These are phyloP conservation scores for Gobio gobio DNA, from an alignment of 2,113 vertebrate genomes.

Conservation along the genomic window DNA sequence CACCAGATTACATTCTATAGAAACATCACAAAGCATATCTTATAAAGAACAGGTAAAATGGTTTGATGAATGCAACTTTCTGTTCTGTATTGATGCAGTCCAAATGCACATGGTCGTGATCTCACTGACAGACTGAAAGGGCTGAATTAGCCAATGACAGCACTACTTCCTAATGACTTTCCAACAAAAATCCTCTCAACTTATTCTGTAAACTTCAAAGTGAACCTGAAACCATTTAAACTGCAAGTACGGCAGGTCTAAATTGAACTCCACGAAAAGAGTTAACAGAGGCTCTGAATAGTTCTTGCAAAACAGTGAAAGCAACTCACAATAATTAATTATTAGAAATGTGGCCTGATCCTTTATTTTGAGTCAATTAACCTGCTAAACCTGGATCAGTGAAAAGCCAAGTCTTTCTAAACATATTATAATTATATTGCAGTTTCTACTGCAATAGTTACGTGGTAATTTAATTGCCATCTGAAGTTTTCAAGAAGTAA, in stretches of 20 bases:
- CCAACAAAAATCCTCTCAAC: not conserved
- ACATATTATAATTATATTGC: too few species aligned
- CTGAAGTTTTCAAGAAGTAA: too few species aligned
- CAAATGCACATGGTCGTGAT: not conserved
- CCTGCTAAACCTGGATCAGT: not conserved
- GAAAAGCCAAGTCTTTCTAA: too few species aligned
- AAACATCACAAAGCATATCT: not conserved
- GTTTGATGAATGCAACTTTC: not conserved
- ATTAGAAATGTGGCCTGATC: not conserved
- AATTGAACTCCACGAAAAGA: not conserved
- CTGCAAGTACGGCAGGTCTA: not conserved
- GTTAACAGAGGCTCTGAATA: not conserved
- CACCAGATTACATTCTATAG: slow-evolving; percentile 85
- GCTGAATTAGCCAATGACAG: not conserved
- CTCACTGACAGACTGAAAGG: not conserved
- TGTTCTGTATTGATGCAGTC: not conserved
- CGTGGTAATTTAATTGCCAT: too few species aligned
- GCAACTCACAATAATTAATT: not conserved
- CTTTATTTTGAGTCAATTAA: too few species aligned
- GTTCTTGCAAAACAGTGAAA: not conserved
- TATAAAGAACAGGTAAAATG: not conserved
- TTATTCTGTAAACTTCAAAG: not conserved
- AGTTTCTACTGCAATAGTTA: too few species aligned
- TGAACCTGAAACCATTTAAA: not conserved
- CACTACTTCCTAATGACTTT: not conserved